Evolutionary conservation across 2,113 vertebrate genomes (phyloP), one percentile per base, ranked within the genome.

Genomic region (Pantherophis guttatus): DNA sequence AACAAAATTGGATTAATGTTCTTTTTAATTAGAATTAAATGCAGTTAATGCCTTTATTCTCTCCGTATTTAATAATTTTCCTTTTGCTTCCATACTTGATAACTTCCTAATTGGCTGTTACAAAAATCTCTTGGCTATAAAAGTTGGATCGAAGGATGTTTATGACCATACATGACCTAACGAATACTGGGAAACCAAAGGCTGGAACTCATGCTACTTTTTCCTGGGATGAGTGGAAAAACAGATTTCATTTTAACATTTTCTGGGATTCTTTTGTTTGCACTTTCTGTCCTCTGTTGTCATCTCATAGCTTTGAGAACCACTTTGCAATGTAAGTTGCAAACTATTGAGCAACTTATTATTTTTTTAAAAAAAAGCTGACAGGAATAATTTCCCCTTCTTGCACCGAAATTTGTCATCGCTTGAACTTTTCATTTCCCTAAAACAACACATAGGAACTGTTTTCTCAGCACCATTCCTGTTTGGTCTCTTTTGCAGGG

Each of bases 381-480:
- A 87, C 33, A 81, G 90, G 54, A 52, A 48, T 87, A 23, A 88
- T 89, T 93, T 93, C 59, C 54, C 87, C 85, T n/a, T 58, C 54
- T 55, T 24, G 33, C 29, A 62, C 5, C 85, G 24, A 33, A 44
- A 65, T 89, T 89, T 87, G 54, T 85, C 81, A 89, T 52, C 23
- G 17, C 62, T 88, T 81, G 91, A 75, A 29, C 70, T 19, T 53
- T 89, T 91, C 65, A 91, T 52, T 91, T 91, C 90, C 70, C 53
- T 88, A 86, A 91, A 93, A 54, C 65, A 12, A 75, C 15, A 57
- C 0, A 53, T 53, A 93, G 39, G 26, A 44, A 54, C n/a, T 0
- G 26, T 19, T 59, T 88, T 29, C 86, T 39, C 1, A 39, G 19
- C 26, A 58, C 39, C 59, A 75, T 1, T 70, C 26, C 62, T 33